A percentile compares a stretch with the other conserved stretches of the same genome.
These are phyloP conservation scores for Gyps fulvus DNA, from an alignment of 2,113 vertebrate genomes.

Conservation along the genomic window DNA sequence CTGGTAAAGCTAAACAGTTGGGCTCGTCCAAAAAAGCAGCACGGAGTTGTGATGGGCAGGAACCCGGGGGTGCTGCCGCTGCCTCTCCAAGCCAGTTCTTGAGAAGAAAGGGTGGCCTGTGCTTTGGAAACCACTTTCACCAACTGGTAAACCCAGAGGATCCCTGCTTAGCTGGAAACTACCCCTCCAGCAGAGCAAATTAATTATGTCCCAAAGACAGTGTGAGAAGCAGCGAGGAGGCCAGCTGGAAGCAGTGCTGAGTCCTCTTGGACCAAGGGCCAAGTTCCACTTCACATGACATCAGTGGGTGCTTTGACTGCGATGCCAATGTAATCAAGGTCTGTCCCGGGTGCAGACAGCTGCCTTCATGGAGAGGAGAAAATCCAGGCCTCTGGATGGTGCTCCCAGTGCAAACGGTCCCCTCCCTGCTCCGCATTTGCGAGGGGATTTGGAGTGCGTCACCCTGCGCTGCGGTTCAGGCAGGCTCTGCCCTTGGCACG, in stretches of 20 bases:
- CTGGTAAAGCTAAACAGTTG: background rate
- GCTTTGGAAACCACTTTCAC: constrained; percentile 40
- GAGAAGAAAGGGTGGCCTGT: constrained; percentile 1
- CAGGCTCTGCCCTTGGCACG: background rate
- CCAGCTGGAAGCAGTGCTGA: constrained; percentile 25
- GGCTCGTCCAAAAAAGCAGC: background rate
- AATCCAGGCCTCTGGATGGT: background rate
- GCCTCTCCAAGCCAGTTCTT: background rate
- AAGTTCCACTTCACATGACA: background rate
- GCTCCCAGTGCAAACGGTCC: background rate
- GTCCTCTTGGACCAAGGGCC: background rate
- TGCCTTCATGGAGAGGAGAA: background rate
- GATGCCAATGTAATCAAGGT: background rate
- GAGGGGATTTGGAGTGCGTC: background rate
- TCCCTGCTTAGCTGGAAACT: constrained; percentile 33
- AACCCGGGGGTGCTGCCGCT: accelerated
- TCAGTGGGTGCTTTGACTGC: constrained; percentile 14
- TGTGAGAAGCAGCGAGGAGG: background rate
- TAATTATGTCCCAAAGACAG: constrained; percentile 19
- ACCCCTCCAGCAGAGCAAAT: constrained; percentile 39
- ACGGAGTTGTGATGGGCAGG: accelerated
- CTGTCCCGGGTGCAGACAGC: constrained; percentile 31
- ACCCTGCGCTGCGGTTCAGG: background rate
- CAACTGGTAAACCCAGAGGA: constrained; percentile 25
- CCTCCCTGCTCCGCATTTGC: background rate